Base-by-base conservation (phyloP, 2,797 vertebrate species). In the Myiotriccus ornatus region DNA sequence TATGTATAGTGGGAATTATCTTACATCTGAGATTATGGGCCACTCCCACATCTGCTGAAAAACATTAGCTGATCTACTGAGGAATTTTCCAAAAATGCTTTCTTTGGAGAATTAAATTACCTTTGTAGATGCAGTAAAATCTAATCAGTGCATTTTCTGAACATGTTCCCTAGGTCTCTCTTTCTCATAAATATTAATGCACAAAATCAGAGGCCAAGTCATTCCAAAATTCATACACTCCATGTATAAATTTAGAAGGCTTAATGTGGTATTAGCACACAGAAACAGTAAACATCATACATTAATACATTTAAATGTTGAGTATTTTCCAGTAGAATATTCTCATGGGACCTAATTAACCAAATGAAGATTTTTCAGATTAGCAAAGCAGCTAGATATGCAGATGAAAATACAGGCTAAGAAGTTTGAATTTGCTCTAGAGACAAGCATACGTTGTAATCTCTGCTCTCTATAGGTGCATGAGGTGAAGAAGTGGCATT, bases 261-360 rank as follows among this genome's bases (percentile, higher is more conserved):
- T 85, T 87, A 89, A 89, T 82, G 68, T 73, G 47, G 59, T 56
- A 92, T 88, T 86, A 94, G 77, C 35, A 65, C 75, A 81, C 12
- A 93, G 79, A 83, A 93, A 80, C 25, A 71, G 84, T 84, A 93
- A 95, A 90, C 69, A 91, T 43, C 67, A 60, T 55, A 84, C 65
- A 86, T 93, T 91, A 93, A 95, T 84, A 84, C 44, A 74, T 94
- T 89, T 84, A 95, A 88, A 90, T 90, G 70, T n/a, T 87, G 76
- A 71, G 56, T 78, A 76, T 91, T 93, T 95, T 92, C 79, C 59
- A 84, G 70, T 25, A 69, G 91, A 94, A 94, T 84, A 94, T 39
- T 95, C 91, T 57, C 89, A 91, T 70, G 63, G 78, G 92, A 79
- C 52, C 52, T 92, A 94, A 97, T 97, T 96, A 96, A 86, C 52